These are phyloP conservation scores for Syrmaticus mikado DNA, from an alignment of 2,113 vertebrate genomes.

Conservation along the genomic window DNA sequence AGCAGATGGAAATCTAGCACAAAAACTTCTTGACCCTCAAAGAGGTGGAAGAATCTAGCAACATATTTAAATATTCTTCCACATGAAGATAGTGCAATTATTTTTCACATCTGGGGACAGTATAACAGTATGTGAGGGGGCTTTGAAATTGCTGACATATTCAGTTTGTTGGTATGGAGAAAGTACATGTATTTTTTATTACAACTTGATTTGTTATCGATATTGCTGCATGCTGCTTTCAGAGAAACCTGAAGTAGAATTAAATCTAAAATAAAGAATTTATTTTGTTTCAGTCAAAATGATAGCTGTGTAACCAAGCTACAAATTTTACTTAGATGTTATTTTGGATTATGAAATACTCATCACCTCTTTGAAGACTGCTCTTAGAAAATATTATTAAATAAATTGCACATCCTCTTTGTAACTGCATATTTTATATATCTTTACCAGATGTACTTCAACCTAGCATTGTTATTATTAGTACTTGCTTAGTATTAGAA, in stretches of 20 bases:
- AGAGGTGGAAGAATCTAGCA: background rate
- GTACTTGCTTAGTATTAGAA: background rate
- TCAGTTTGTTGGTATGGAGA: background rate
- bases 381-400: conserved; percentile 33
- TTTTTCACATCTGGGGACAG: background rate
- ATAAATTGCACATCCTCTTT: conserved; percentile 21
- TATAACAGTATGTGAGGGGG: background rate
- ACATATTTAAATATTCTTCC: background rate
- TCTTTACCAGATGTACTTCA: background rate
- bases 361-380: conserved; percentile 23
- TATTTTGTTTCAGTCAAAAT: conserved; percentile 33
- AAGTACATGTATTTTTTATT: background rate
- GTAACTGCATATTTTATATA: conserved; percentile 4
- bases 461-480: background rate
- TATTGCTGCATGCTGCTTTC: background rate
- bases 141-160: background rate
- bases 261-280: conserved; percentile 33
- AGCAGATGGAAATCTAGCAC: background rate
- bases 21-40: background rate
- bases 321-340: conserved; percentile 13
- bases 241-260: conserved; percentile 1
- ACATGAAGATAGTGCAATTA: background rate
- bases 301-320: background rate
- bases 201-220: background rate
- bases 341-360: conserved; percentile 48